Base-by-base conservation (phyloP, 1,140 invertebrate species). In the Aphis gossypii region DNA sequence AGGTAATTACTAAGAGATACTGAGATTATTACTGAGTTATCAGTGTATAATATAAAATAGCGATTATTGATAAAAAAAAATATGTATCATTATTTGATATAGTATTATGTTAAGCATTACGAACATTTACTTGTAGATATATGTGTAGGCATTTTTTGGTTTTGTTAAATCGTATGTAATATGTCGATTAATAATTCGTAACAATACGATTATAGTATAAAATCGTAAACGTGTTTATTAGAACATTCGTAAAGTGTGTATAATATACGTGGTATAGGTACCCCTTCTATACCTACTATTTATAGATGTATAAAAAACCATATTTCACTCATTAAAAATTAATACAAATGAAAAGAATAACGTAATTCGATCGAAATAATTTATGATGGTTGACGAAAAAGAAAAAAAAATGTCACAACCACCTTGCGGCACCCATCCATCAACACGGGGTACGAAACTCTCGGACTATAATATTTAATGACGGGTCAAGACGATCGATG, bases 401-500 rank as follows among this genome's bases (percentile, higher is more conserved):
- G 76, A 6, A 83, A 38, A 83, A 83, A 38, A 83, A 83, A 38
- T 38, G 76, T 83, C 76, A 83, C 76, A 38, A 76, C 60, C 60
- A 76, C 60, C n/a, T 76, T 76, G 60, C n/a, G 60, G n/a, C 30
- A n/a, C 60, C 60, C 30, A 35, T n/a, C n/a, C n/a, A n/a, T 76
- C 60, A 76, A n/a, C 25, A n/a, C 30, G 14, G 11, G 30, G 60
- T n/a, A 76, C 18, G 60, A 18, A 76, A n/a, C n/a, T 76, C n/a
- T 4, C 1, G 30, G 60, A n/a, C n/a, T 76, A 76, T 76, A 35
- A 76, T 76, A 89, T 89, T 89, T 56, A 56, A 89, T 35, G 48
- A 56, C 35, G 35, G 88, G 88, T 89, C 88, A 89, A 89, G 88
- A 56, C 88, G 88, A 56, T 56, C 88, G 4, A 56, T 56, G 51